Evolutionary conservation across 2,797 vertebrate species (phyloP).

Genomic region (Glossophaga mutica): DNA sequence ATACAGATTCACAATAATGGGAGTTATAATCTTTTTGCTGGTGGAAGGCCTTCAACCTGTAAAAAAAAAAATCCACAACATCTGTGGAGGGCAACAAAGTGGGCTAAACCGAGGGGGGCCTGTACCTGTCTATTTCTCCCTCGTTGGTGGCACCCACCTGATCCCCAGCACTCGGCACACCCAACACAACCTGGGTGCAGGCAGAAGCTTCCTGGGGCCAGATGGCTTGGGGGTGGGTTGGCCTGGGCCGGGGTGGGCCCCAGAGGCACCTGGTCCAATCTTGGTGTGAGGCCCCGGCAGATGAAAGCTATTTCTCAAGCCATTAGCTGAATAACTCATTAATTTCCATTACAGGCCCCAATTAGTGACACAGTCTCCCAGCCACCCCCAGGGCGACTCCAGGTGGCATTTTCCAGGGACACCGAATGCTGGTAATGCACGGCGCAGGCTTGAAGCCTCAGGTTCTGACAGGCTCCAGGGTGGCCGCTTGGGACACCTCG

Average conservation of each 20-base stretch:
- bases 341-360: constrained; percentile 44
- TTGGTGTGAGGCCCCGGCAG: background rate
- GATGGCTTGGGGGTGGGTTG: background rate
- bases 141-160: background rate
- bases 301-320: constrained; percentile 22
- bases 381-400: background rate
- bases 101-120: too few relatives aligned
- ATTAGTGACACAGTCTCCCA: constrained; percentile 36
- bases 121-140: background rate
- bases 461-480: background rate
- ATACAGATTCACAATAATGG: background rate
- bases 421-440: background rate
- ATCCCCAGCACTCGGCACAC: background rate
- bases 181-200: background rate
- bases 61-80: background rate
- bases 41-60: background rate
- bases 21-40: background rate
- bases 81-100: background rate
- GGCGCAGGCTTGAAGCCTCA: background rate
- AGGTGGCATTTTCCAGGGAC: constrained; percentile 37
- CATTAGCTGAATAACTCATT: constrained; percentile 43
- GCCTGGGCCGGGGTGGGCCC: background rate
- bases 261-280: background rate
- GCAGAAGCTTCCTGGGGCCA: background rate
- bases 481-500: background rate